phyloP scores from a whole-genome alignment of 2,113 vertebrate species.

The Phoxinus phoxinus region DNA sequence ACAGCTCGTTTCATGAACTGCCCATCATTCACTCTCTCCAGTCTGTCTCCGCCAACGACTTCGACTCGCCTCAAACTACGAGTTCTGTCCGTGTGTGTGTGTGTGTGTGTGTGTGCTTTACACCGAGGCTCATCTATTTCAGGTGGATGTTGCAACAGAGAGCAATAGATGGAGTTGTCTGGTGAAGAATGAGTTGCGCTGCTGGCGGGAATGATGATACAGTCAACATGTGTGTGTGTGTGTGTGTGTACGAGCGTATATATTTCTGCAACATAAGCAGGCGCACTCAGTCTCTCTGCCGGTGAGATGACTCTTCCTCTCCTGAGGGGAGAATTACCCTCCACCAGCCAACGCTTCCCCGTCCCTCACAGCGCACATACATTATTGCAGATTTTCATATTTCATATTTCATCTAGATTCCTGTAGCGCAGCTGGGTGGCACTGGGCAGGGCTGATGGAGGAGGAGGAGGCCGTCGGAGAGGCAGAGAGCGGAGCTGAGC shows the following conservation, averaged over 20 bases:
- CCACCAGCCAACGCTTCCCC: slow-evolving; percentile 82
- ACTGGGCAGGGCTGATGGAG: slow-evolving; percentile 62
- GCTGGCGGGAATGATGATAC: slow-evolving; percentile 41
- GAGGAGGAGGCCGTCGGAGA: slow-evolving; percentile 82
- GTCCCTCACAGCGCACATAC: slow-evolving; percentile 99
- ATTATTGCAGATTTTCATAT: slow-evolving; percentile 99
- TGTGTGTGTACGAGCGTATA: slow-evolving; percentile 32
- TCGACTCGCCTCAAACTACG: slow-evolving; percentile 24
- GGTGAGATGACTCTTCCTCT: slow-evolving; percentile 59
- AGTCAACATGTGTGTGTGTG: slow-evolving; percentile 26
- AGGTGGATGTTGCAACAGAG: slow-evolving; percentile 31
- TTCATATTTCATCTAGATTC: slow-evolving; percentile 99
- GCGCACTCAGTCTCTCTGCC: slow-evolving; percentile 41
- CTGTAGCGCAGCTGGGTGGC: slow-evolving; percentile 87
- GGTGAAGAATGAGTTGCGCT: slow-evolving; percentile 40
- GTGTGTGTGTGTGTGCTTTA: slow-evolving; percentile 33
- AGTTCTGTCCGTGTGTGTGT: slow-evolving; percentile 33
- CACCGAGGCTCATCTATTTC: slow-evolving; percentile 18
- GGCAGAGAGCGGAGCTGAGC: slow-evolving; percentile 86
- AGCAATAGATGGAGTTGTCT: slow-evolving; percentile 35
- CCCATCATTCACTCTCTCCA: slow-evolving; percentile 61
- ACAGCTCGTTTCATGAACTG: slow-evolving; percentile 81
- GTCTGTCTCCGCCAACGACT: slow-evolving; percentile 24
- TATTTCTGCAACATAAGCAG: slow-evolving; percentile 71
- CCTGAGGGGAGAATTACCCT: slow-evolving; percentile 57